Evolutionary conservation across 2,113 vertebrate species (phyloP).

Genomic region (Chinchilla lanigera): DNA sequence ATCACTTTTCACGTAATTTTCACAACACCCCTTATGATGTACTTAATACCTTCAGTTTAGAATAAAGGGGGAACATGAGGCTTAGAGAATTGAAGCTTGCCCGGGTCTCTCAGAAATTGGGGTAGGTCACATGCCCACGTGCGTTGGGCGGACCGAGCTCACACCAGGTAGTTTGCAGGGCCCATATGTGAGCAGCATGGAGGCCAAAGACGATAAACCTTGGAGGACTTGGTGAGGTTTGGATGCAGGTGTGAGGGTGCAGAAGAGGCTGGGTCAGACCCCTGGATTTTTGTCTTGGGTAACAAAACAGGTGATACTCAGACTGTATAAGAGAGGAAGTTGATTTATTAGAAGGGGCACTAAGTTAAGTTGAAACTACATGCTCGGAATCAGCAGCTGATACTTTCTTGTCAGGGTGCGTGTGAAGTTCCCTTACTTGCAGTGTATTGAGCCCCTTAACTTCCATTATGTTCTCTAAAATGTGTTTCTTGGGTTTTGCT

Average conservation of each 20-base stretch:
- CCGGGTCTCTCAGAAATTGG: neutral
- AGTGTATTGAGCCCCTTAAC: neutral
- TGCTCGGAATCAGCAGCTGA: neutral
- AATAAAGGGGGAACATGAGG: neutral
- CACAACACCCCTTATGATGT: neutral
- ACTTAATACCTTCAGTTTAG: neutral
- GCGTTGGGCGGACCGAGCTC: neutral
- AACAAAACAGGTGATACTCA: neutral
- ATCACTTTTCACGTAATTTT: neutral
- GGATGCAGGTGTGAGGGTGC: neutral
- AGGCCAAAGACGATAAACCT: neutral
- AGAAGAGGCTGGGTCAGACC: neutral
- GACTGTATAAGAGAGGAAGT: neutral
- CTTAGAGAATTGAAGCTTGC: neutral
- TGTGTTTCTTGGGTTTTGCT: constrained; percentile 30
- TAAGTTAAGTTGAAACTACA: neutral
- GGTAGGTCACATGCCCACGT: neutral
- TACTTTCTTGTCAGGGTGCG: neutral
- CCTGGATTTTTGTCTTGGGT: neutral
- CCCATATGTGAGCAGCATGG: neutral
- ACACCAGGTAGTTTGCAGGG: neutral
- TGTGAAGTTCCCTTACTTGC: neutral
- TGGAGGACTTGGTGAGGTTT: neutral
- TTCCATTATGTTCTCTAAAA: neutral
- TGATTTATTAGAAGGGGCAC: neutral